Base-by-base conservation (phyloP, 2,113 vertebrate species). In the Laticauda colubrina region DNA sequence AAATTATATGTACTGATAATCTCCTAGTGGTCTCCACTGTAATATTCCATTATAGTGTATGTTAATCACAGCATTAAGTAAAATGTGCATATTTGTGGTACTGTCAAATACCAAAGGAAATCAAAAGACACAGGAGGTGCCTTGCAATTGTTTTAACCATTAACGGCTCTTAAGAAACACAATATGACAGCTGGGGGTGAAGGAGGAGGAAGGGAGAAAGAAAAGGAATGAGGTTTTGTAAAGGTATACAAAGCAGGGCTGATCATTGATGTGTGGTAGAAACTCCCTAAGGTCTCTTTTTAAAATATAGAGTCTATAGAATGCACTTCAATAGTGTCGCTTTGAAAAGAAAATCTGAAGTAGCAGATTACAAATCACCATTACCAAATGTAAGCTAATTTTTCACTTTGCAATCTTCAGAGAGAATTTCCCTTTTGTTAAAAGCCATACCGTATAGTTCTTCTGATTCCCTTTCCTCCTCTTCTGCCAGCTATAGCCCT, bases 361-460 rank as follows among this genome's bases (percentile, higher is more conserved):
- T 86, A n/a, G 55, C 14, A 85, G 92, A 93, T 93, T 90, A 64
- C 81, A 90, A 21, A 29, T 45, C 88, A 86, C 75, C 88, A 64
- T 98, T 96, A 97, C 96, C 95, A 97, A 97, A 97, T 97, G 96
- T 0, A 92, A 81, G 91, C 97, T 97, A 95, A 97, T 97, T 98
- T 97, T 96, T 96, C 95, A 95, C 93, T 88, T 95, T 95, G 91
- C 94, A 88, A 91, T 92, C 96, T 95, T 94, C 26, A 0, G 10
- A 94, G 96, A 94, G 88, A 95, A 96, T 97, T 96, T 96, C 92
- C 95, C 54, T 86, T 89, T 94, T 92, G 51, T 93, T 93, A 91
- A 97, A 94, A 93, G 51, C 87, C 93, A 95, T 43, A 34, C 34
- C 9, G 34, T 81, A 89, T 59, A 11, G 20, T 89, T 34, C 54